A percentile compares a stretch with the other conserved stretches of the same genome.
phyloP scores from a whole-genome alignment of 2,888 invertebrate species.

The Plutella xylostella region DNA sequence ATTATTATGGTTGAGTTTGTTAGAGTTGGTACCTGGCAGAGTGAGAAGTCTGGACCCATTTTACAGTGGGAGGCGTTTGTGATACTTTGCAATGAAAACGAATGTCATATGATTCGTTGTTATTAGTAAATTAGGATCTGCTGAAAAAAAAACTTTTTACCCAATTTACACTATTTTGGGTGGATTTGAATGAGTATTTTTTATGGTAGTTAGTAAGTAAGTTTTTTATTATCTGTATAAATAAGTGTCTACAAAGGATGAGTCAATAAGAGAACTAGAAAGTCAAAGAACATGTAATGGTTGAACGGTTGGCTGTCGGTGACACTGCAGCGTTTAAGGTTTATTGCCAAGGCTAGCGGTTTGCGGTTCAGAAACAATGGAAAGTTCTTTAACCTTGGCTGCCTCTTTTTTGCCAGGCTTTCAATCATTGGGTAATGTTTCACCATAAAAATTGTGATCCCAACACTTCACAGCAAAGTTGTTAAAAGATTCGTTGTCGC shows the following conservation, averaged over 20 bases:
- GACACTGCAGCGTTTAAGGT: conserved; percentile 6
- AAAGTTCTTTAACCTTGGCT: conserved; percentile 14
- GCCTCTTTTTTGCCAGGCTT: conserved; percentile 10
- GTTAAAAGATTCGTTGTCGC: background rate
- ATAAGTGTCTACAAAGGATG: no score
- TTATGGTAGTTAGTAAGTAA: no score
- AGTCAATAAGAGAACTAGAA: no score
- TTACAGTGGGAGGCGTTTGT: conserved; percentile 39
- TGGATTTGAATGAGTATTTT: no score
- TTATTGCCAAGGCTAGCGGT: conserved; percentile 18
- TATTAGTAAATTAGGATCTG: no score
- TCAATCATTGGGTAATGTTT: background rate
- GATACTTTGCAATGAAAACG: no score
- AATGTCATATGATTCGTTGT: background rate
- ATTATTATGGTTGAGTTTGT: conserved; percentile 28
- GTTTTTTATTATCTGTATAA: no score
- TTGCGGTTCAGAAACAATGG: conserved; percentile 21
- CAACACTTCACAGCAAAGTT: background rate
- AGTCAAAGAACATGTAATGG: no score
- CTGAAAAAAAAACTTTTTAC: no score
- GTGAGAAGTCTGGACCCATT: conserved; percentile 38
- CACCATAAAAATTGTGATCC: background rate
- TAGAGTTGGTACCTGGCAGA: conserved; percentile 38
- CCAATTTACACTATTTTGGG: no score
- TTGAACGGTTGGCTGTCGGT: background rate